Percentiles rank a stretch among this genome's conserved stretches.
Evolutionary conservation across 2,888 invertebrate species (phyloP).

Genomic region (Orthonevra nobilis): DNA sequence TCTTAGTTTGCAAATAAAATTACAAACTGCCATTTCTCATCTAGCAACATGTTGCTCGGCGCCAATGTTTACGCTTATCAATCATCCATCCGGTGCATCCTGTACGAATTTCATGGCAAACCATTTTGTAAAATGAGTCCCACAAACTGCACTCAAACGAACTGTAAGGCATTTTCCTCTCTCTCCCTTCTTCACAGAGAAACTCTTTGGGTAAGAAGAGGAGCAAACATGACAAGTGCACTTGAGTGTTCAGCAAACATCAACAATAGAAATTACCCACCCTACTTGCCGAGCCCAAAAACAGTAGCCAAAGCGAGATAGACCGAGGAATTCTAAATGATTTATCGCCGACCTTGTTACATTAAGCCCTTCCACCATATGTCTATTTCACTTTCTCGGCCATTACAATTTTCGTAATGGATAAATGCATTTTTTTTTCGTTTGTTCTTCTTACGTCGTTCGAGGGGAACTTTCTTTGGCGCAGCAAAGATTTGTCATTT

Average conservation of each 20-base stretch:
- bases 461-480: conserved; percentile 35
- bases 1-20: too few species aligned
- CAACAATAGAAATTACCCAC: conserved; percentile 45
- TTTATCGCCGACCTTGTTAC: conserved; percentile 80
- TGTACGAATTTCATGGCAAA: conserved; percentile 43
- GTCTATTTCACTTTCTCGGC: conserved; percentile 80
- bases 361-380: conserved; percentile 79
- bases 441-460: conserved; percentile 9
- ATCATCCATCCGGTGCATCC: conserved; percentile 48
- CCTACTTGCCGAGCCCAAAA: conserved; percentile 7
- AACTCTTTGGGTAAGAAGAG: conserved; percentile 10
- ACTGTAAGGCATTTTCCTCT: too few species aligned
- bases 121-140: conserved; percentile 43
- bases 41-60: conserved; percentile 62
- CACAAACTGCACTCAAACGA: conserved; percentile 26
- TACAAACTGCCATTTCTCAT: background rate
- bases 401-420: conserved; percentile 72
- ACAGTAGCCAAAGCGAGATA: conserved; percentile 47
- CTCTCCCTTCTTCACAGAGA: conserved; percentile 32
- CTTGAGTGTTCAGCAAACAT: conserved; percentile 27
- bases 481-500: background rate
- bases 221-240: conserved; percentile 42
- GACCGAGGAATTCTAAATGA: conserved; percentile 72
- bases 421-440: conserved; percentile 43
- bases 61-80: conserved; percentile 63